Evolutionary conservation across 2,888 invertebrate genomes (phyloP).

Genomic region (Leptura quadrifasciata): DNA sequence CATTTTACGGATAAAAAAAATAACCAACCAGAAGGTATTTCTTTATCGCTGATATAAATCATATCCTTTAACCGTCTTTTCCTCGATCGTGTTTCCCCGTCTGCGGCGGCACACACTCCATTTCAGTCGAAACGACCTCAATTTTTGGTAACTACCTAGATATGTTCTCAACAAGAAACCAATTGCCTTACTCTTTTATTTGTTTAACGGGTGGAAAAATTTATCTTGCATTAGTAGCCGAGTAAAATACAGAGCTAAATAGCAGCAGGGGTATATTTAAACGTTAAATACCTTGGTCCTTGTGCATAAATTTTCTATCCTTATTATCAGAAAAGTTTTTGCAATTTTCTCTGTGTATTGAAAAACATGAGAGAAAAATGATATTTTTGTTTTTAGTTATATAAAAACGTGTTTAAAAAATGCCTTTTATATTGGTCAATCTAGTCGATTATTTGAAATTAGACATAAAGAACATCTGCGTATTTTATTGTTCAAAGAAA

Average conservation of each 20-base stretch:
- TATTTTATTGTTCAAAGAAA: too few species aligned
- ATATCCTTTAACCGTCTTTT: conserved; percentile 50
- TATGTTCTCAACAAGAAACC: conserved; percentile 46
- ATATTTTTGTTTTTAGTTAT: too few species aligned
- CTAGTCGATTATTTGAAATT: too few species aligned
- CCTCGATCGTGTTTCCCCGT: conserved; percentile 44
- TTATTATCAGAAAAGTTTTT: too few species aligned
- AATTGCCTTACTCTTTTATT: conserved; percentile 45
- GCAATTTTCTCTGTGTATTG: too few species aligned
- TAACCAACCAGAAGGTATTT: conserved; percentile 54
- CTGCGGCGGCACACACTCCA: conserved; percentile 51
- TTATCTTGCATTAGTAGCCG: conserved; percentile 23
- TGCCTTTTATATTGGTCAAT: too few species aligned
- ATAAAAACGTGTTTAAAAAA: too few species aligned
- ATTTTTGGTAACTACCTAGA: conserved; percentile 53
- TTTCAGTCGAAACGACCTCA: conserved; percentile 55
- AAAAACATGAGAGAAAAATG: too few species aligned
- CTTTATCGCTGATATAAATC: conserved; percentile 57
- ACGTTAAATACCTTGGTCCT: background rate
- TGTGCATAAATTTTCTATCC: too few species aligned
- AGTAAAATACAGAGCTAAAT: conserved; percentile 15
- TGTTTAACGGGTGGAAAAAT: conserved; percentile 37
- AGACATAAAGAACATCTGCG: too few species aligned
- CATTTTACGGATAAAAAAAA: conserved; percentile 55
- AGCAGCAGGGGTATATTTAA: background rate